phyloP scores from a whole-genome alignment of 2,113 vertebrate genomes.

The Peromyscus leucopus region DNA sequence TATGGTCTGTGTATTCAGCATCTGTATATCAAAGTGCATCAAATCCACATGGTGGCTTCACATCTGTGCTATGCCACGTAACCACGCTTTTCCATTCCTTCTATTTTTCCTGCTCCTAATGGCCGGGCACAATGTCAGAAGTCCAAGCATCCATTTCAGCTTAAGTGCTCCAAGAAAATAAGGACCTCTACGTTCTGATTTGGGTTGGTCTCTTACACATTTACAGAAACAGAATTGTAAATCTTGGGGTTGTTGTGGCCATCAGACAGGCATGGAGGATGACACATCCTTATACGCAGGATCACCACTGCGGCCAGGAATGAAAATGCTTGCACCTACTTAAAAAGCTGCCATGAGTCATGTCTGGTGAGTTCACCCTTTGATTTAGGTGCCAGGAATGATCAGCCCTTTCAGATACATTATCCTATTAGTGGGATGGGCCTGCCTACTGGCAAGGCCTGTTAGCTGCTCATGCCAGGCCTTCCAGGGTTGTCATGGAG shows the following conservation, averaged over 20 bases:
- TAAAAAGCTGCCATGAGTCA: neutral
- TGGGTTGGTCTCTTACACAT: neutral
- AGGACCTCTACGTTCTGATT: neutral
- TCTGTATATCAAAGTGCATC: neutral
- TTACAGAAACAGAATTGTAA: neutral
- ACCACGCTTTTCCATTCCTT: neutral
- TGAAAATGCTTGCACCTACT: neutral
- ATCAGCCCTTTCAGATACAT: neutral
- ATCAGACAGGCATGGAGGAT: neutral
- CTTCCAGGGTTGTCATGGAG: neutral
- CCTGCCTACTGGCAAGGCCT: neutral
- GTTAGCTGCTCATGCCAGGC: neutral
- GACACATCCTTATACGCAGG: neutral
- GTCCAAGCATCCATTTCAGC: neutral
- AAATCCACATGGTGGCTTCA: rapidly evolving
- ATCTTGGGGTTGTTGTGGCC: neutral
- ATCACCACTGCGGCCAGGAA: neutral
- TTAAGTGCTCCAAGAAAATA: neutral
- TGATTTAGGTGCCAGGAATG: slow-evolving; percentile 16
- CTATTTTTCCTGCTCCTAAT: neutral
- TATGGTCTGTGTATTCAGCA: neutral
- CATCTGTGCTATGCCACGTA: rapidly evolving
- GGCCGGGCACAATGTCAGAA: neutral
- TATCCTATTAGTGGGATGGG: neutral
- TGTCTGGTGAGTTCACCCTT: neutral